phyloP scores from a whole-genome alignment of 2,797 vertebrate genomes.

The Clamator glandarius region DNA sequence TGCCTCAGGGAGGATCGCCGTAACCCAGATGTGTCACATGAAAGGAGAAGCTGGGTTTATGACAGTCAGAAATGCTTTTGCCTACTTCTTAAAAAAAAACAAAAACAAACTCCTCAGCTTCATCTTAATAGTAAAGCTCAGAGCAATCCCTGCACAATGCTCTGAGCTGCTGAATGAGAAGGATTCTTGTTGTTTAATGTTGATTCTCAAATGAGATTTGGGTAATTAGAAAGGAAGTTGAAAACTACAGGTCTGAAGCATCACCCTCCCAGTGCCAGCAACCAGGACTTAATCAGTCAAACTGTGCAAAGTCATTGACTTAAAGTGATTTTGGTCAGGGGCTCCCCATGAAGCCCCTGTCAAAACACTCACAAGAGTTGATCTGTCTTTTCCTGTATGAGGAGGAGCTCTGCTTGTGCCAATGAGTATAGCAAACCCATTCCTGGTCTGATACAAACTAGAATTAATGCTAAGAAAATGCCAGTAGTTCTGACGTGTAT shows the following conservation, averaged over 20 bases:
- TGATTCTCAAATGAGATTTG: neutral
- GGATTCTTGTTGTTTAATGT: neutral
- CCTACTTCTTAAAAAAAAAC: neutral
- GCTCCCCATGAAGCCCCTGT: neutral
- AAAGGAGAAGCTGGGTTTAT: constrained; percentile 3
- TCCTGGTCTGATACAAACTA: neutral
- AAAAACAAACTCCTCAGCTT: neutral
- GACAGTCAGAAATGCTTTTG: constrained; percentile 26
- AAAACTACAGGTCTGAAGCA: neutral
- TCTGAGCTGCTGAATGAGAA: neutral
- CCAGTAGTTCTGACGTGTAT: neutral
- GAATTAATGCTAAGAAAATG: neutral
- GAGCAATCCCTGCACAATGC: neutral
- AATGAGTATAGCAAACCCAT: neutral
- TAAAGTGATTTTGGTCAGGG: neutral
- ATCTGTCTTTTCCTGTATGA: neutral
- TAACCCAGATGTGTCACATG: constrained; percentile 69
- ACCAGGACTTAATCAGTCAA: neutral
- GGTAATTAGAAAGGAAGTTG: neutral
- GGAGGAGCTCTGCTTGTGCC: neutral
- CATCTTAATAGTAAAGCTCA: neutral
- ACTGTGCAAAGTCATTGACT: neutral
- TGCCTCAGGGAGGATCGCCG: neutral
- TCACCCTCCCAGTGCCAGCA: neutral
- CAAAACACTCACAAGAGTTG: neutral